phyloP scores from a whole-genome alignment of 2,888 invertebrate species.

The Agrochola circellaris region DNA sequence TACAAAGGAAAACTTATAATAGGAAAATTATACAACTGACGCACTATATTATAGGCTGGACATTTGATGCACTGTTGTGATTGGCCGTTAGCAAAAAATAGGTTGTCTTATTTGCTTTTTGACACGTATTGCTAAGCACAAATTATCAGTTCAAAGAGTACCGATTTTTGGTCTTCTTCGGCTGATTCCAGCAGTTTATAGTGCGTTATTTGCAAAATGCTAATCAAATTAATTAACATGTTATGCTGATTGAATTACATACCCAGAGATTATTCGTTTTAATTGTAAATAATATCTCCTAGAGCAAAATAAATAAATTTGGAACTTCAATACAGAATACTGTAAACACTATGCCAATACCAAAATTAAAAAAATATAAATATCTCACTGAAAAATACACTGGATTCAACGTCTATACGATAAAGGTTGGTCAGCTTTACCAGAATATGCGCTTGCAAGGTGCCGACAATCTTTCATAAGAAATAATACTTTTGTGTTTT shows the following conservation, averaged over 20 bases:
- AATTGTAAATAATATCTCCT: slow-evolving; percentile 36
- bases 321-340: slow-evolving; percentile 64
- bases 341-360: slow-evolving; percentile 66
- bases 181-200: not conserved
- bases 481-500: slow-evolving; percentile 54
- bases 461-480: slow-evolving; percentile 49
- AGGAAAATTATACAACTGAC: slow-evolving; percentile 7
- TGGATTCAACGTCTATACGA: slow-evolving; percentile 35
- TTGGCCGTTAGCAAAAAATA: not conserved
- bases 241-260: slow-evolving; percentile 9
- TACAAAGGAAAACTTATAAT: slow-evolving; percentile 41
- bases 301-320: slow-evolving; percentile 62
- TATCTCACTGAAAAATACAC: slow-evolving; percentile 66
- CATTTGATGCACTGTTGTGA: not conserved
- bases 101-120: not conserved
- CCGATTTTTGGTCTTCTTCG: not conserved
- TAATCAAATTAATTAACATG: slow-evolving; percentile 3
- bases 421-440: slow-evolving; percentile 15
- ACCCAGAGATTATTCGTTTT: slow-evolving; percentile 19
- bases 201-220: slow-evolving; percentile 1
- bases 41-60: slow-evolving; percentile 3
- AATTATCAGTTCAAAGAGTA: not conserved
- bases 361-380: slow-evolving; percentile 57
- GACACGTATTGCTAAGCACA: not conserved
- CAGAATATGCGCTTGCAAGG: slow-evolving; percentile 38